Conservation (phyloP, 2,888 invertebrate species). For the Isoperla grammatica region DNA sequence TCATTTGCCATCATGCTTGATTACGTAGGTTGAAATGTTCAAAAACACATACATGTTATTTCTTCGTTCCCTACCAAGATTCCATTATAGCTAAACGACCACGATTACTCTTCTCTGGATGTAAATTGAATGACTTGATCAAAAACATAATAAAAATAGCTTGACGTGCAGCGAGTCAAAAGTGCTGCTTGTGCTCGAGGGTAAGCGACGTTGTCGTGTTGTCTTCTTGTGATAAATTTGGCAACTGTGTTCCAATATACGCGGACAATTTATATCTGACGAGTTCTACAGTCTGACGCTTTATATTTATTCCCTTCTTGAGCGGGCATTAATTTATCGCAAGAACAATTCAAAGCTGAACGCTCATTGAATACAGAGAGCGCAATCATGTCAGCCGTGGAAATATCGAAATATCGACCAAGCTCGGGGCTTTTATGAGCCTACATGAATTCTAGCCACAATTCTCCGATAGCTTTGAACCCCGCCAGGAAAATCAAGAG, state of each 20-base stretch:
- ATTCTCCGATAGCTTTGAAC: too few species aligned
- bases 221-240: background rate
- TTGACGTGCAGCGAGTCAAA: too few species aligned
- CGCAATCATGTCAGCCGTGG: background rate
- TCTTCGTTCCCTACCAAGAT: too few species aligned
- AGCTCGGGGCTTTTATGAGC: background rate
- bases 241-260: constrained; percentile 4
- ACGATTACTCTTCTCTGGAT: background rate
- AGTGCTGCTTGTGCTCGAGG: too few species aligned
- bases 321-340: background rate
- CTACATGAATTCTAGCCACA: too few species aligned
- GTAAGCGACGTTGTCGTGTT: background rate
- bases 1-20: too few species aligned
- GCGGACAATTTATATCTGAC: constrained; percentile 25
- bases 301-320: constrained; percentile 22
- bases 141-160: too few species aligned
- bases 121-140: background rate
- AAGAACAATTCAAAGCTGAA: background rate
- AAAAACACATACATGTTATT: too few species aligned
- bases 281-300: constrained; percentile 4
- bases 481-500: too few species aligned
- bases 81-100: too few species aligned
- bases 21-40: too few species aligned
- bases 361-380: background rate
- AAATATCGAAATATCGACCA: background rate